Percentiles rank a stretch among this genome's conserved stretches.
Conservation (phyloP, 1,140 invertebrate genomes). For the Mercenaria mercenaria region DNA sequence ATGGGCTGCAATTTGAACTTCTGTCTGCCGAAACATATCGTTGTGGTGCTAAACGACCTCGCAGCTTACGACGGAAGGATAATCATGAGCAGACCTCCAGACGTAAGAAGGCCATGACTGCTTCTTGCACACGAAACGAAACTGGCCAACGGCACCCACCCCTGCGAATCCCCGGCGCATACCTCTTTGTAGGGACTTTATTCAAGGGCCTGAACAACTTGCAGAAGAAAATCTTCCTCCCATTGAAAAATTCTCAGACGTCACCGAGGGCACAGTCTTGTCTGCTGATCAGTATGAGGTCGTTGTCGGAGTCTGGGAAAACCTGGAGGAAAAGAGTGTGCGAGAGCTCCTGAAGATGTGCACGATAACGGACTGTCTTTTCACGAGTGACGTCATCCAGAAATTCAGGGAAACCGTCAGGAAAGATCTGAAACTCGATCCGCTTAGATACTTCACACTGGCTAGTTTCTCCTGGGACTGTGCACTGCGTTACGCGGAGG, state of each 20-base stretch:
- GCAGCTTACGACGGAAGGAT: neutral
- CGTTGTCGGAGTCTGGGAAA: neutral
- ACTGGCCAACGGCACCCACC: neutral
- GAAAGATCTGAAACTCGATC: constrained; percentile 9
- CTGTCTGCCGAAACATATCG: neutral
- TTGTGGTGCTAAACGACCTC: neutral
- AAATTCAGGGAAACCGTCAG: neutral
- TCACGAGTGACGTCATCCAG: neutral
- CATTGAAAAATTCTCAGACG: neutral
- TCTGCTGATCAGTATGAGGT: neutral
- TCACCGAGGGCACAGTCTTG: neutral
- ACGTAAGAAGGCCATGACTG: neutral
- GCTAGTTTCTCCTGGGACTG: neutral
- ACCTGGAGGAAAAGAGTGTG: neutral
- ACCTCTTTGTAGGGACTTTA: neutral
- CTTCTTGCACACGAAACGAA: neutral
- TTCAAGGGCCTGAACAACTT: neutral
- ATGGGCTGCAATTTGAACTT: neutral
- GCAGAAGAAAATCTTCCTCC: neutral
- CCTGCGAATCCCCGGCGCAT: neutral
- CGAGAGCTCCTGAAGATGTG: neutral
- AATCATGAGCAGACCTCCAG: neutral
- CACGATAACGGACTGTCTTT: neutral
- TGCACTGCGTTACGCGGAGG: neutral
- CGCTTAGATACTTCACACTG: neutral